Base-by-base conservation (phyloP, 2,888 invertebrate species). In the Meliscaeva auricollis region DNA sequence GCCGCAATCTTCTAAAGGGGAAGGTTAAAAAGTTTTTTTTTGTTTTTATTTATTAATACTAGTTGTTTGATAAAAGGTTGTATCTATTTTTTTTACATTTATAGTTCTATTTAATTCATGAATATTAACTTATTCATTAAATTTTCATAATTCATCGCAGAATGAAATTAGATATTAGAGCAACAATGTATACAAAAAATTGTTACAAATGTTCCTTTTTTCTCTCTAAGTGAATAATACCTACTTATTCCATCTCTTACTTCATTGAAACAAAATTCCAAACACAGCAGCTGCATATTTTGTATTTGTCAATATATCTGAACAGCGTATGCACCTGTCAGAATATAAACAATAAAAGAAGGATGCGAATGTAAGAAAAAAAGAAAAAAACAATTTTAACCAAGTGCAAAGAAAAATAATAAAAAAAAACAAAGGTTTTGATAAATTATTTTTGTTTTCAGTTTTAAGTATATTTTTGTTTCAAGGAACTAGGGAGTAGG, bases 321-420 rank as follows among this genome's bases (percentile, higher is more conserved):
- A 9, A 56, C 11, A 15, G 1, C 17, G 11, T 32, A 5, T 56
- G 56, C 32, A 56, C 56, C 56, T 56, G 56, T 56, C 56, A 11
- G 56, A 56, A 32, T 11, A 54, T 54, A 54, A 54, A 54, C 54
- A 54, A 17, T 32, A 56, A 30, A 35, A 35, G 32, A 56, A 56
- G 17, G 56, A 56, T 35, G 4, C 17, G 17, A 32, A 56, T 32
- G 9, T 32, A 56, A n/a, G 26, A 26, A 26, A 26, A 26, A 17
- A 56, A n/a, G n/a, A 32, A 7, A 56, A 56, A 1, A 35, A 1
- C 9, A 17, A n/a, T 35, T 35, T 11, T 35, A 56, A 17, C 15
- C 9, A 6, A 15, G n/a, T 3, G 15, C 54, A 56, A 4, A 32
- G 5, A 17, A 17, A 8, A 46, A 0, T 9, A 15, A n/a, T n/a